These are phyloP conservation scores for Coenobita brevimanus DNA, from an alignment of 1,140 invertebrate genomes.

Conservation along the genomic window DNA sequence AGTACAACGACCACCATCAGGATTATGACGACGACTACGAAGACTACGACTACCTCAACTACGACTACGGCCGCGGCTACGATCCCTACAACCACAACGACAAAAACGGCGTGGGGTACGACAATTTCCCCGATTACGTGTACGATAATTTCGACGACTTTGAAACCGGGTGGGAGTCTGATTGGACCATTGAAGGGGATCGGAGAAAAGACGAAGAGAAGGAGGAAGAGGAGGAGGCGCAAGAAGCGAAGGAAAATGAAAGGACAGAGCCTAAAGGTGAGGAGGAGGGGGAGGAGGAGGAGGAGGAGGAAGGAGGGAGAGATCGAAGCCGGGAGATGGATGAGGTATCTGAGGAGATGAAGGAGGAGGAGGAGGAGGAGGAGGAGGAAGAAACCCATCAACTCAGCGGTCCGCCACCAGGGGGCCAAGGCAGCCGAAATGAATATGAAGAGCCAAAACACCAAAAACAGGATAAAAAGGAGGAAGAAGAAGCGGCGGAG, in stretches of 20 bases:
- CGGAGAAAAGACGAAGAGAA: background rate
- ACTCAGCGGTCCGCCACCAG: too few relatives aligned
- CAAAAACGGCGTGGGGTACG: background rate
- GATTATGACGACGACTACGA: constrained; percentile 12
- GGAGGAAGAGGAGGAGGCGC: background rate
- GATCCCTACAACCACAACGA: constrained; percentile 14
- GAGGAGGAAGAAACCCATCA: background rate
- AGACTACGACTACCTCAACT: background rate
- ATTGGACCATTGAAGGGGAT: background rate
- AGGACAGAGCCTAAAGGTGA: background rate
- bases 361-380: background rate
- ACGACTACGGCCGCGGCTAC: constrained; percentile 18
- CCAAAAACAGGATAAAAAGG: background rate
- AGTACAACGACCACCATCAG: constrained; percentile 31
- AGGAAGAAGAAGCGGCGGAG: background rate
- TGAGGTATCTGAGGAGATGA: background rate
- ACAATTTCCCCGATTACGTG: constrained; percentile 32
- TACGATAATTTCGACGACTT: constrained; percentile 42
- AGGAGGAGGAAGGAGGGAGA: background rate
- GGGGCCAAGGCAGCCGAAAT: too few relatives aligned
- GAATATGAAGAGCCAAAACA: too few relatives aligned
- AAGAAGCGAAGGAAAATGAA: background rate
- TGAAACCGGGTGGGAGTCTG: background rate
- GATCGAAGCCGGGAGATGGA: background rate
- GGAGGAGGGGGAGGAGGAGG: background rate